phyloP scores from a whole-genome alignment of 2,797 vertebrate species.

The Sparidentex hasta region DNA sequence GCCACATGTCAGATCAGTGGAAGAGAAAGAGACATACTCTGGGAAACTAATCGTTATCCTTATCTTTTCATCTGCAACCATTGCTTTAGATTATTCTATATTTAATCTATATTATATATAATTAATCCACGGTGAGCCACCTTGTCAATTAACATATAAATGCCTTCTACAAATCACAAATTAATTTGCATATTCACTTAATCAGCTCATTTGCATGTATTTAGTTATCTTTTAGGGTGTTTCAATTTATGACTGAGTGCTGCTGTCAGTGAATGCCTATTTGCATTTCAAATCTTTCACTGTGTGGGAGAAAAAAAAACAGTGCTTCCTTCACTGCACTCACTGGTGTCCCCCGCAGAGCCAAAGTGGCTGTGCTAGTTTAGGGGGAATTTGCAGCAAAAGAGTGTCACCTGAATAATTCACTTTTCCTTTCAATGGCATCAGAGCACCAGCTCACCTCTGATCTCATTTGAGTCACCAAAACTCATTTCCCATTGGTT shows the following conservation, averaged over 20 bases:
- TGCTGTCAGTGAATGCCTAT: conserved; percentile 60
- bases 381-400: conserved; percentile 53
- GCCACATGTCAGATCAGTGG: conserved; percentile 62
- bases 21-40: conserved; percentile 49
- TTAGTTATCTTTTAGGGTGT: conserved; percentile 76
- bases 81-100: conserved; percentile 66
- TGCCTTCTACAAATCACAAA: conserved; percentile 72
- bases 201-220: conserved; percentile 82
- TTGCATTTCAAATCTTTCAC: conserved; percentile 70
- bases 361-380: conserved; percentile 34
- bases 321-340: conserved; percentile 14
- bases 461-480: conserved; percentile 71
- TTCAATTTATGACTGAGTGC: conserved; percentile 68
- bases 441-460: conserved; percentile 61
- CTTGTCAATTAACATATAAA: conserved; percentile 80
- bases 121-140: conserved; percentile 64
- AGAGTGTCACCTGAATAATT: conserved; percentile 81
- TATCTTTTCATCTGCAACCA: conserved; percentile 68
- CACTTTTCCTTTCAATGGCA: conserved; percentile 71
- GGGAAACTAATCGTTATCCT: conserved; percentile 64
- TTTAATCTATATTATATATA: conserved; percentile 68
- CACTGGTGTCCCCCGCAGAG: conserved; percentile 25
- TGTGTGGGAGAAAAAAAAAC: not conserved
- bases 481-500: conserved; percentile 55
- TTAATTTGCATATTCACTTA: conserved; percentile 73